A percentile compares a stretch with the other conserved stretches of the same genome.
phyloP scores from a whole-genome alignment of 2,888 invertebrate species.

The Lepidochitona cinerea region DNA sequence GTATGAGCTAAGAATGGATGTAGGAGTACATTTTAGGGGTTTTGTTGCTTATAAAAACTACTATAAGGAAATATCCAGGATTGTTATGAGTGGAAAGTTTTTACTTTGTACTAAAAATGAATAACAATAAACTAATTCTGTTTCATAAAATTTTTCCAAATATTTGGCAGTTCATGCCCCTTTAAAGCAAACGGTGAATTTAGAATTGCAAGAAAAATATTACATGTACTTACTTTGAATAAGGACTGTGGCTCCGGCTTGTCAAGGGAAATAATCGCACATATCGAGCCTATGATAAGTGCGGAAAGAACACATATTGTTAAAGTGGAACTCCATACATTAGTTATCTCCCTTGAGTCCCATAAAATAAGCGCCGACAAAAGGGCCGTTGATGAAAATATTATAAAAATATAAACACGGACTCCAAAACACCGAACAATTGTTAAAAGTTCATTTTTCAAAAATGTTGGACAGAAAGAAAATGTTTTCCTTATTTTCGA shows the following conservation, averaged over 20 bases:
- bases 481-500: neutral
- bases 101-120: too few species aligned
- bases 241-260: neutral
- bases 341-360: neutral
- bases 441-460: neutral
- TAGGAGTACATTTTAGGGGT: too few species aligned
- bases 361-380: neutral
- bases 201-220: too few species aligned
- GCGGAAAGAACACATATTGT: neutral
- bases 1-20: too few species aligned
- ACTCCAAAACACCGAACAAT: neutral
- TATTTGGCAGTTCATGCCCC: too few species aligned
- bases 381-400: neutral
- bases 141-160: too few species aligned
- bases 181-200: too few species aligned
- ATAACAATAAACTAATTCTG: too few species aligned
- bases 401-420: neutral
- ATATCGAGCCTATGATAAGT: neutral
- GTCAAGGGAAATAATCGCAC: neutral
- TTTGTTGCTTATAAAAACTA: too few species aligned
- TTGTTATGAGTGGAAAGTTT: too few species aligned
- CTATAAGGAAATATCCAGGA: too few species aligned
- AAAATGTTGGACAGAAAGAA: neutral
- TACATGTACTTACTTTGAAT: neutral
- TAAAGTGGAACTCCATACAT: neutral